Base-by-base conservation (phyloP, 2,113 vertebrate species). In the Albula goreensis region DNA sequence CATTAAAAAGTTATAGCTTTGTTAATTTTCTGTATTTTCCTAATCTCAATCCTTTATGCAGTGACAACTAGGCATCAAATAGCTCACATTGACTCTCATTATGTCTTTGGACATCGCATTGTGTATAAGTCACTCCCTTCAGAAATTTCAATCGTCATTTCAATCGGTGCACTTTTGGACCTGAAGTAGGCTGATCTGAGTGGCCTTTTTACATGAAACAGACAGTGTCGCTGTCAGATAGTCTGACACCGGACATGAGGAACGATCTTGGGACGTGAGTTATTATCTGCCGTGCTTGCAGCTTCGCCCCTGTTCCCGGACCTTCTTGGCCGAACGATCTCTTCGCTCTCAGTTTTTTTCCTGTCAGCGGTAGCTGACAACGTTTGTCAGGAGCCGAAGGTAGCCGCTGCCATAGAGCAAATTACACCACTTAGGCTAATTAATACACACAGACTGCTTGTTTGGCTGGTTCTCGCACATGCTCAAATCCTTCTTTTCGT, bases 341-440 rank as follows among this genome's bases (percentile, higher is more conserved):
- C 13, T 48, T 17, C 15, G 57, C 49, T 48, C 17, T 0, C 11
- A 19, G 56, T 63, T 83, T 41, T 41, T 41, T 83, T 83, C 81
- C 56, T 60, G 81, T 50, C 80, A 81, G 80, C 0, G 22, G 49
- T 11, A 63, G 50, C 56, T 48, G 25, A 11, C 63, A 9, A 22
- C 2, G 53, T 60, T 15, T n/a, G 63, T 83, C 57, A 12, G 81
- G 41, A 83, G 81, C 5, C 19, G 22, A 12, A 48, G 81, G 53
- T 13, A 41, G 56, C 15, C 11, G 13, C 81, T 3, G n/a, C 13
- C n/a, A 41, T 56, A 48, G 52, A 83, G n/a, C 49, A 13, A 41
- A 49, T 31, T n/a, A 31, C 81, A 51, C 25, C 25, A 83, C 22
- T 83, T 83, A 50, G 31, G 56, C 81, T 60, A 57, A 83, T 83